Base-by-base conservation (phyloP, 2,888 invertebrate species). In the Nebria brevicollis region DNA sequence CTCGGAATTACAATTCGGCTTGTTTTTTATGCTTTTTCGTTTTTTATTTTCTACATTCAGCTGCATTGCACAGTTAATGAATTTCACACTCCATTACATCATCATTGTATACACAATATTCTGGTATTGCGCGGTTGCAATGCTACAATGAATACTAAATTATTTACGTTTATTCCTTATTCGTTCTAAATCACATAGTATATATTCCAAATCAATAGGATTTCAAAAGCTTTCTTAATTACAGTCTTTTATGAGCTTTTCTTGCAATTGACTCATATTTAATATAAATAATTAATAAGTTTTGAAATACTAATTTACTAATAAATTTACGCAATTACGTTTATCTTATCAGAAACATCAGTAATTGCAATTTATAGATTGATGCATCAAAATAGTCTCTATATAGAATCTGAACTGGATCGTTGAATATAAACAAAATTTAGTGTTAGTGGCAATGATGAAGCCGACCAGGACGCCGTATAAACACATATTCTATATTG, bases 1-100 rank as follows among this genome's bases (percentile, higher is more conserved):
- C 66, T 72, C 65, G 26, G 72, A 72, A 72, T 77, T 77, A 77
- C 77, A 72, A 77, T 77, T 77, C 65, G 68, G 64, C 72, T 11
- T 11, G 70, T 72, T 72, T 77, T 72, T 41, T 72, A 7, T 72
- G 72, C 41, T 54, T 54, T 54, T 5, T 54, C 13, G 54, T 54
- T 54, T 54, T 54, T 54, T 2, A 7, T 54, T 54, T 54, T 1
- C 11, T 6, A 8, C 54, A 54, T 54, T 54, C 54, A 13, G 54
- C 8, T 54, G 54, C 54, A 54, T 54, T 54, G 54, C 65, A 13
- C 54, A 72, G 68, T 77, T 77, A 77, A 77, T 77, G 68, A 77
- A 77, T 77, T 77, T 77, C 70, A 76, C 76, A 77, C 70, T 54
- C 54, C 54, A 54, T 54, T 54, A 7, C 11, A 54, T 54, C 54